Conservation (phyloP, 1,140 invertebrate genomes). For the Conus betulinus region DNA sequence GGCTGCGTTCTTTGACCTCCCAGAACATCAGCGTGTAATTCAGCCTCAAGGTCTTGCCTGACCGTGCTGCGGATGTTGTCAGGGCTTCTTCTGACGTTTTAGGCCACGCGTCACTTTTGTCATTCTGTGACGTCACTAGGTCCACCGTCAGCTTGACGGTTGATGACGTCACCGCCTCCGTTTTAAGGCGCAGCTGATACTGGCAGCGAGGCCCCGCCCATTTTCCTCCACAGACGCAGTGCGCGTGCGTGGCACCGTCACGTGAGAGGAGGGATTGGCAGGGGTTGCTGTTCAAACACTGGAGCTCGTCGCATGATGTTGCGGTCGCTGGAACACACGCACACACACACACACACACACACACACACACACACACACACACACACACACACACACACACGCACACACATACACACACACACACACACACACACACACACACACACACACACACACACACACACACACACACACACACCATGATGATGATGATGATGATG, state of each 20-base stretch:
- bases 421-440: no score
- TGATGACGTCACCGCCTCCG: slow-evolving; percentile 19
- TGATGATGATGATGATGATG: no score
- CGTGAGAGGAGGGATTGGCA: slow-evolving; percentile 4
- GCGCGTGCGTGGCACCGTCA: slow-evolving; percentile 19
- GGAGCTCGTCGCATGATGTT: slow-evolving; percentile 27
- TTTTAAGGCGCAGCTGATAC: background rate
- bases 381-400: no score
- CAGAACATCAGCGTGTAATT: slow-evolving; percentile 31
- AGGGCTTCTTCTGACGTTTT: background rate
- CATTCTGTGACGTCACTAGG: background rate
- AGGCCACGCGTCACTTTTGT: background rate
- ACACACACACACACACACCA: no score
- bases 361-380: no score
- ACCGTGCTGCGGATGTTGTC: background rate
- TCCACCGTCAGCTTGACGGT: background rate
- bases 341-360: no score
- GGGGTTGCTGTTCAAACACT: slow-evolving; percentile 33
- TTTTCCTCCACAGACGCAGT: slow-evolving; percentile 11
- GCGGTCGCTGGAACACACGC: background rate
- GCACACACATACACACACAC: no score
- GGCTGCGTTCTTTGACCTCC: background rate
- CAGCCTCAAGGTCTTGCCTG: background rate
- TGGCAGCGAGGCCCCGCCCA: slow-evolving; percentile 32
- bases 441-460: no score